Evolutionary conservation across 2,113 vertebrate genomes (phyloP), one percentile per base, ranked within the genome.

Genomic region (Amblyopsis rosae): DNA sequence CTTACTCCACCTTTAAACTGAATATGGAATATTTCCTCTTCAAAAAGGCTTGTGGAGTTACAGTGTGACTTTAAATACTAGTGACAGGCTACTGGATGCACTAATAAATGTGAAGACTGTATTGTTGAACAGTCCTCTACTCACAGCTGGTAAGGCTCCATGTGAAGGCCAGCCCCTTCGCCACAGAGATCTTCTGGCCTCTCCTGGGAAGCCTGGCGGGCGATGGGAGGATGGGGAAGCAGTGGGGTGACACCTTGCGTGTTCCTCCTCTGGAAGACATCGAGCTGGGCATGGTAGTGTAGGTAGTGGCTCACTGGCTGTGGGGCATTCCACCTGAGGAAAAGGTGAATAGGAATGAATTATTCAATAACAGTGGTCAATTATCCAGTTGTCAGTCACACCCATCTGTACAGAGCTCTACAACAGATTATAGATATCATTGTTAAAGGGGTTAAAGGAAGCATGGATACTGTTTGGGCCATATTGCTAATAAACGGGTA

Each of bases 211-310:
- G 45, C 3, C 45, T 50, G 67, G 46, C 63, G 49, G 59, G 12
- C 12, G 13, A 13, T 10, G 57, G 32, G 56, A 61, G 51, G 57
- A 60, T 53, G 60, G 65, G 66, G 57, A 70, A 48, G 59, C 74
- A 73, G 63, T 50, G 47, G 65, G 57, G 35, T 58, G 46, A 58
- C 35, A 12, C 69, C 80, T 47, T 77, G 82, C 7, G 76, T 62
- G 35, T 58, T 67, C 76, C 83, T 91, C 63, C 83, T 86, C 55
- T 90, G 84, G n/a, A 94, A 66, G 63, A 76, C 86, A 47, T 94
- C 91, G 66, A 95, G 88, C 62, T 92, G 91, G 62, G 84, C 90
- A 57, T 90, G 91, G 69, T 92, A 93, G 81, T 93, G 88, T 16
- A 77, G 82, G 75, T 94, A 96, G 56, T 59, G 75, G 53, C 65